A percentile compares a stretch with the other conserved stretches of the same genome.
Evolutionary conservation across 2,888 invertebrate species (phyloP).

Genomic region (Caenorhabditis zanzibari): DNA sequence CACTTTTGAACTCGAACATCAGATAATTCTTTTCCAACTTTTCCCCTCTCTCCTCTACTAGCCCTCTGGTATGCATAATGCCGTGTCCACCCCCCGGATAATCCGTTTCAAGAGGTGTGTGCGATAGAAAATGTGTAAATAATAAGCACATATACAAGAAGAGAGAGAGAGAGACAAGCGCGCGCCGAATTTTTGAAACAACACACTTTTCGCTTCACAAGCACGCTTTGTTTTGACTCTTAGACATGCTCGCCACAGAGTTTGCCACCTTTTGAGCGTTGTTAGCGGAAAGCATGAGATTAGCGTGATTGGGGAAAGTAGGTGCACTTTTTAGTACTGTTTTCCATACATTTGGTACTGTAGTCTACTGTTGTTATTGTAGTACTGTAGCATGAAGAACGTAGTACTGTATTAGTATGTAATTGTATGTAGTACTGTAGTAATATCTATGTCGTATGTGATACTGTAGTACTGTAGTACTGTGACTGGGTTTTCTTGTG

Average conservation of each 20-base stretch:
- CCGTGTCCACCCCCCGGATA: slow-evolving; percentile 29
- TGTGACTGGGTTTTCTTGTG: too few species aligned
- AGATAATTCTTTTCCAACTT: background rate
- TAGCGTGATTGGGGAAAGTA: too few species aligned
- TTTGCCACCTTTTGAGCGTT: slow-evolving; percentile 6
- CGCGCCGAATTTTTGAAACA: slow-evolving; percentile 13
- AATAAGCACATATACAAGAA: slow-evolving; percentile 46
- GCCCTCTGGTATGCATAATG: slow-evolving; percentile 37
- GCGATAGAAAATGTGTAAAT: slow-evolving; percentile 52
- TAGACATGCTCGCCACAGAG: background rate
- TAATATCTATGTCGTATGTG: too few species aligned
- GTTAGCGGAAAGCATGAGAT: background rate
- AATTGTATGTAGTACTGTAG: too few species aligned
- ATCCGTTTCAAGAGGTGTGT: slow-evolving; percentile 58
- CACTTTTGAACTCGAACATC: too few species aligned
- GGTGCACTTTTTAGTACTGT: too few species aligned
- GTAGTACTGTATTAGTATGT: too few species aligned
- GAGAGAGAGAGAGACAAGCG: slow-evolving; percentile 40
- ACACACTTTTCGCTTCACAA: background rate
- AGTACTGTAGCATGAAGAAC: too few species aligned
- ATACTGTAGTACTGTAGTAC: too few species aligned
- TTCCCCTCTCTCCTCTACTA: background rate
- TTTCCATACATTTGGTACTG: too few species aligned
- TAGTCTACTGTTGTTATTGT: too few species aligned
- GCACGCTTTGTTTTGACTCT: slow-evolving; percentile 36